Evolutionary conservation across 1,140 invertebrate species (phyloP).

Genomic region (Saccostrea glomerata): DNA sequence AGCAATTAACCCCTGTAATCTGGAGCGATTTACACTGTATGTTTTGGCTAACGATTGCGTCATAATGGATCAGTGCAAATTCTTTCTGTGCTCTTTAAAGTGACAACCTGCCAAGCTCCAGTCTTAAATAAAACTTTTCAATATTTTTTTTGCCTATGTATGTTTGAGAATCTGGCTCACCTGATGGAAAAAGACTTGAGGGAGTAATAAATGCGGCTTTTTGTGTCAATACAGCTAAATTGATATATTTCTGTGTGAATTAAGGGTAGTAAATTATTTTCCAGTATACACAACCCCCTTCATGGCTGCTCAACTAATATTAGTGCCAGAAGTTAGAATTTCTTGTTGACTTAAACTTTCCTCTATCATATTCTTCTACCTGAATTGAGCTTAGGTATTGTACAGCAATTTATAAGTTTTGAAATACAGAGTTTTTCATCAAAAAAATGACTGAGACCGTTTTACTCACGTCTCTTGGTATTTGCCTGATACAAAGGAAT

Average conservation of each 20-base stretch:
- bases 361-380: constrained; percentile 7
- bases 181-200: not conserved
- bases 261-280: constrained; percentile 38
- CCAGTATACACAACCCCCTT: constrained; percentile 31
- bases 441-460: not conserved
- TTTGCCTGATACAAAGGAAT: not conserved
- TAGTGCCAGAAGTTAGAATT: constrained; percentile 26
- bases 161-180: constrained; percentile 17
- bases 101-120: constrained; percentile 16
- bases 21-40: not conserved
- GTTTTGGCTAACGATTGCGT: not conserved
- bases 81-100: not conserved
- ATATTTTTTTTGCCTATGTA: not conserved
- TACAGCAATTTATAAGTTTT: not conserved
- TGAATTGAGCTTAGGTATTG: constrained; percentile 4
- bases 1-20: constrained; percentile 16
- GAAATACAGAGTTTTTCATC: not conserved
- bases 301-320: not conserved
- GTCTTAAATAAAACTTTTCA: not conserved
- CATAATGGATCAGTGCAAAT: not conserved
- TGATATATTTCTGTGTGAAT: constrained; percentile 34
- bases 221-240: constrained; percentile 30
- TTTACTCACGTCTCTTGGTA: not conserved
- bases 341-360: constrained; percentile 32
- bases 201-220: constrained; percentile 22